Percentiles rank a stretch among this genome's conserved stretches.
phyloP scores from a whole-genome alignment of 1,140 invertebrate genomes.

The Apis laboriosa region DNA sequence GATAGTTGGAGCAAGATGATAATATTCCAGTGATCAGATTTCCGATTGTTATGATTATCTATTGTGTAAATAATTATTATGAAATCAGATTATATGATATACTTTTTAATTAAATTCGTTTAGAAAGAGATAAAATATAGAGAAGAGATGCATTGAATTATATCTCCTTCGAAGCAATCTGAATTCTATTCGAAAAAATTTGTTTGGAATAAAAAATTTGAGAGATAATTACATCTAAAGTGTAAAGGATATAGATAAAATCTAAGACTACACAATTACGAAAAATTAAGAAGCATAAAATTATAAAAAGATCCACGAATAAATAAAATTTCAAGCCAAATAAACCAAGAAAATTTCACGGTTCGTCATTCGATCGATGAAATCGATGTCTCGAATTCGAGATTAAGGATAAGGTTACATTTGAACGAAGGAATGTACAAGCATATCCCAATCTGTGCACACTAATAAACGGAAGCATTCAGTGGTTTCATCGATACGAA shows the following conservation, averaged over 20 bases:
- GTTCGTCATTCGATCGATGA: neutral
- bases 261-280: neutral
- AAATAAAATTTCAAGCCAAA: neutral
- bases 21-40: no score
- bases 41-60: no score
- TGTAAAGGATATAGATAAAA: neutral
- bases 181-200: no score
- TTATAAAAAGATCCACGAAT: no score
- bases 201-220: no score
- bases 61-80: no score
- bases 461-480: conserved; percentile 21
- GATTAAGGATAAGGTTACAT: conserved; percentile 17
- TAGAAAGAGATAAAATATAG: no score
- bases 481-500: conserved; percentile 5
- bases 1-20: no score
- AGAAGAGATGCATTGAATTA: no score
- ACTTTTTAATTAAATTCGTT: no score
- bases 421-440: neutral
- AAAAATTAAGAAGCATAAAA: neutral
- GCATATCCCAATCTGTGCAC: neutral
- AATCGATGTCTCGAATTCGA: neutral
- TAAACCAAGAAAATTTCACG: neutral
- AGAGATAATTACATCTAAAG: neutral
- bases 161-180: no score
- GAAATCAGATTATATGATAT: no score